Evolutionary conservation across 2,888 invertebrate species (phyloP), one percentile per base, ranked within the genome.

Genomic region (Cancer borealis): DNA sequence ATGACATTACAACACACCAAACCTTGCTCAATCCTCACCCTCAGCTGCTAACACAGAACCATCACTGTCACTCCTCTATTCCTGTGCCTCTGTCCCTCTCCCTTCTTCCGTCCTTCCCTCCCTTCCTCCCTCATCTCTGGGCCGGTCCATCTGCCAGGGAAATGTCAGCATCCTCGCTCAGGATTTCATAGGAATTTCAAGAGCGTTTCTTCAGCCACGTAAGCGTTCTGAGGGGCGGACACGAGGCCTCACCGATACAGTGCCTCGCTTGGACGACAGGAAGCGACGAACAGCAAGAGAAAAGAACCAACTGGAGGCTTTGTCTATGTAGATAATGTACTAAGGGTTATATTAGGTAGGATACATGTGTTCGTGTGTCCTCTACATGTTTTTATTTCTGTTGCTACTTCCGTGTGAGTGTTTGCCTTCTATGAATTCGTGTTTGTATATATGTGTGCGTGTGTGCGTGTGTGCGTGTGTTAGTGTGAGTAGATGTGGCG

Each of bases 121-220:
- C 73, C 73, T 79, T 10, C n/a, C 73, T 79, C 73, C 73, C 73
- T 79, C 73, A 79, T 79, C 73, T 79, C 73, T 10, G n/a, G 26
- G 10, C 73, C 73, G 30, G 73, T 79, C 73, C 73, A 79, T 79
- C 73, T 79, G 73, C 73, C 73, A 79, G 73, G 73, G 73, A 79
- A 79, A 79, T 79, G 73, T 79, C 73, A 79, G 73, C 30, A 79
- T 3, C 73, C 73, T 79, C 73, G 26, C 73, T 79, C 26, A 10
- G 73, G 73, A 79, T 79, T 79, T 79, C 73, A 79, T 79, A 79
- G 73, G 73, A 79, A 79, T 79, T 79, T 79, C 73, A 79, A 79
- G 73, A 26, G 73, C 26, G 73, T 79, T 79, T 79, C 73, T 79
- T 79, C 73, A 26, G 73, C 73, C n/a, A n/a, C 73, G 73, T 79